Evolutionary conservation across 2,113 vertebrate genomes (phyloP).

Genomic region (Craseonycteris thonglongyai): DNA sequence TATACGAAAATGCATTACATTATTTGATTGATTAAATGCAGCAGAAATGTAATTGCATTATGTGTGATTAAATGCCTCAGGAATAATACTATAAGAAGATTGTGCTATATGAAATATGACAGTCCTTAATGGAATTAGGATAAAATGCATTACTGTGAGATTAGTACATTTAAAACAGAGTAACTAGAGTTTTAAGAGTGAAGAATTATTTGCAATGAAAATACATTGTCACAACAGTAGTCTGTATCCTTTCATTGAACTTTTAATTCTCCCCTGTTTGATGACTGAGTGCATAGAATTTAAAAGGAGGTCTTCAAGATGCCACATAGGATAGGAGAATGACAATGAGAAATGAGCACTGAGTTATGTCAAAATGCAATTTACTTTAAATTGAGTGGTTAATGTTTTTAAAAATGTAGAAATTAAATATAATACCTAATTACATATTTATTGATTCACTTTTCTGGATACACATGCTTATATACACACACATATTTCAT

Average conservation of each 20-base stretch:
- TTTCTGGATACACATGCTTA: neutral
- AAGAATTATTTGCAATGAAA: conserved; percentile 29
- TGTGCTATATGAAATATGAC: neutral
- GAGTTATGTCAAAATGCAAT: neutral
- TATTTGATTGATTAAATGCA: conserved; percentile 38
- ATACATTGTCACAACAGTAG: conserved; percentile 28
- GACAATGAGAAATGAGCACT: neutral
- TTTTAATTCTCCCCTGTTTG: conserved; percentile 34
- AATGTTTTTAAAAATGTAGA: neutral
- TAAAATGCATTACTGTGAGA: conserved; percentile 28
- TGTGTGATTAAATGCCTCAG: conserved; percentile 14
- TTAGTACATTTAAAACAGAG: conserved; percentile 29
- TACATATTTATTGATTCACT: neutral
- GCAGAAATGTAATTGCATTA: conserved; percentile 44
- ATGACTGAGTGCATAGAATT: neutral
- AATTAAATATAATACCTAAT: neutral
- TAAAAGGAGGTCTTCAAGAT: conserved; percentile 14
- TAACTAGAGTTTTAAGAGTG: conserved; percentile 4
- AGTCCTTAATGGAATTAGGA: conserved; percentile 9
- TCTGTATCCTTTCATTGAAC: neutral
- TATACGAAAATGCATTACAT: neutral
- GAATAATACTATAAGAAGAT: conserved; percentile 5
- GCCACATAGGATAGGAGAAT: neutral
- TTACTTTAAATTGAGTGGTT: conserved; percentile 22
- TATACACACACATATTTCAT: neutral